A percentile compares a stretch with the other conserved stretches of the same genome.
Evolutionary conservation across 2,797 vertebrate genomes (phyloP).

Genomic region (Pyrrhura leucotis): DNA sequence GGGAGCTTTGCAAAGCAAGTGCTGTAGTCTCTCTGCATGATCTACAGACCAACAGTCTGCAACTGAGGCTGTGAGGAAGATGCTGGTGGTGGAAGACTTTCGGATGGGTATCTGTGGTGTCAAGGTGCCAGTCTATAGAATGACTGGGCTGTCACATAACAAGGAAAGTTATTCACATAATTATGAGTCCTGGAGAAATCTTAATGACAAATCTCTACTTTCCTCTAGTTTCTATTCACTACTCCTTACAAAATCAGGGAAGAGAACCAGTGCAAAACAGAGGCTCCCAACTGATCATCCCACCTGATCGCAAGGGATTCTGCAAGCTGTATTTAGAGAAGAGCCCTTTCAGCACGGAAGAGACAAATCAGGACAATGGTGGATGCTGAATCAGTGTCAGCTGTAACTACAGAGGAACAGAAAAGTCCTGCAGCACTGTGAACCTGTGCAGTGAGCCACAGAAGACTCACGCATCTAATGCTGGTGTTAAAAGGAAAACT

Average conservation of each 20-base stretch:
- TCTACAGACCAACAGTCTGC: neutral
- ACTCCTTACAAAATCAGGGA: neutral
- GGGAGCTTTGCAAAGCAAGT: neutral
- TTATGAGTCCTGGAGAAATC: neutral
- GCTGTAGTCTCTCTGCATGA: neutral
- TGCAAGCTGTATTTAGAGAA: neutral
- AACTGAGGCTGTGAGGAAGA: neutral
- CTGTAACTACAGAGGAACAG: neutral
- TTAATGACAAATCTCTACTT: neutral
- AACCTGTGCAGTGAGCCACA: neutral
- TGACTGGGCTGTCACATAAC: neutral
- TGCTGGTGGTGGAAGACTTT: neutral
- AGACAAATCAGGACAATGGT: neutral
- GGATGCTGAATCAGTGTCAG: neutral
- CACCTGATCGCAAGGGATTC: neutral
- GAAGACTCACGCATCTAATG: neutral
- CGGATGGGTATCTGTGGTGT: neutral
- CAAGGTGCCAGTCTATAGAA: neutral
- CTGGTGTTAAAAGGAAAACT: neutral
- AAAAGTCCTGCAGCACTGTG: neutral
- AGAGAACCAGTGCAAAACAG: neutral
- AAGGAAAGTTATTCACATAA: neutral
- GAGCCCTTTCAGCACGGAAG: neutral
- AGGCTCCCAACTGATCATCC: neutral
- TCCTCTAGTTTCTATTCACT: neutral